A percentile compares a stretch with the other conserved stretches of the same genome.
These are phyloP conservation scores for Cotesia vestalis DNA, from an alignment of 1,140 invertebrate genomes.

Conservation along the genomic window DNA sequence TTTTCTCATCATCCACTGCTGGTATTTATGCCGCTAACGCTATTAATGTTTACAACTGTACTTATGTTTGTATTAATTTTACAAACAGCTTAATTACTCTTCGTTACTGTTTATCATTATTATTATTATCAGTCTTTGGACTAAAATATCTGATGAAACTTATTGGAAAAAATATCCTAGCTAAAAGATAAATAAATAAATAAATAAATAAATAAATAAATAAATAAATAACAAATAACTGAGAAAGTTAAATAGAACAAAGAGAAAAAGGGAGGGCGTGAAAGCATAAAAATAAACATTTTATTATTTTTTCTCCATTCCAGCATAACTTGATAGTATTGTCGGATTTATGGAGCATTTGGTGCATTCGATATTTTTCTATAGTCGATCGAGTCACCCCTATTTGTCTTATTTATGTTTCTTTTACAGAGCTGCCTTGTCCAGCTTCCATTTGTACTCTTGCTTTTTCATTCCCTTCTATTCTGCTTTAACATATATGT, in stretches of 20 bases:
- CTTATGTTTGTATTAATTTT: too few species aligned
- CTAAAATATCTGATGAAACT: too few species aligned
- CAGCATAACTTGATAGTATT: slow-evolving; percentile 25
- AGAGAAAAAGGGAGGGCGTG: not conserved
- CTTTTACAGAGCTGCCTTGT: slow-evolving; percentile 59
- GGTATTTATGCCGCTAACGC: not conserved
- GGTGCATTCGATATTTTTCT: slow-evolving; percentile 66
- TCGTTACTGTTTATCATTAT: too few species aligned
- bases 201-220: too few species aligned
- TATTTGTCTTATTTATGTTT: slow-evolving; percentile 67
- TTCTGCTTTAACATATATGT: slow-evolving; percentile 9
- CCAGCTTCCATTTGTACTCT: slow-evolving; percentile 49
- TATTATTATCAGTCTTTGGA: too few species aligned
- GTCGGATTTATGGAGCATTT: slow-evolving; percentile 64
- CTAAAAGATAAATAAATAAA: too few species aligned
- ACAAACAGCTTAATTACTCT: too few species aligned
- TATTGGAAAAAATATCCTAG: too few species aligned
- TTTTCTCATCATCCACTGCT: slow-evolving; percentile 25
- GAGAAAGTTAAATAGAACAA: not conserved
- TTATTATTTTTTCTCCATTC: slow-evolving; percentile 35
- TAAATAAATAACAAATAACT: too few species aligned
- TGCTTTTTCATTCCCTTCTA: slow-evolving; percentile 38
- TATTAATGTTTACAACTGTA: too few species aligned
- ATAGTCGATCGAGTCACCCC: slow-evolving; percentile 60
- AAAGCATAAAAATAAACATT: slow-evolving; percentile 2